Percentiles rank a stretch among this genome's conserved stretches.
phyloP scores from a whole-genome alignment of 2,888 invertebrate species.

The Pollenia labialis region DNA sequence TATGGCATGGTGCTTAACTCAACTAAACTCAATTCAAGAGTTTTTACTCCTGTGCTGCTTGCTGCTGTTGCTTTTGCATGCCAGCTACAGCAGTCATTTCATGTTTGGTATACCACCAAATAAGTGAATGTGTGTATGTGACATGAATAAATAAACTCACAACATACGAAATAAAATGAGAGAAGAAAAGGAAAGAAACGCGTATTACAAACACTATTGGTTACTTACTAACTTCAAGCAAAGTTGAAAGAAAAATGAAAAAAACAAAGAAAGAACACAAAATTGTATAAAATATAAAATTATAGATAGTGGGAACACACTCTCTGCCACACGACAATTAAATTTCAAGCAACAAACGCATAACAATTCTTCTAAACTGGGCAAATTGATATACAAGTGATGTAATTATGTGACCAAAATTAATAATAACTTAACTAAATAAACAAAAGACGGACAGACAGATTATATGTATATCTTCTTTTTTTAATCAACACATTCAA shows the following conservation, averaged over 20 bases:
- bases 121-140: conserved; percentile 41
- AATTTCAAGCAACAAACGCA: conserved; percentile 44
- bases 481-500: not conserved
- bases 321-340: not conserved
- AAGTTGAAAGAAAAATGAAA: conserved; percentile 8
- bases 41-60: not conserved
- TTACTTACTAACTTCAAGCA: conserved; percentile 25
- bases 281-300: not conserved
- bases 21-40: conserved; percentile 3
- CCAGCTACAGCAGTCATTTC: conserved; percentile 32
- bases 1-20: conserved; percentile 15
- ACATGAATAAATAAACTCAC: conserved; percentile 59
- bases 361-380: conserved; percentile 42
- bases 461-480: not conserved
- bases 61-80: not conserved
- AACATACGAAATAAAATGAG: conserved; percentile 18
- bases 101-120: conserved; percentile 52
- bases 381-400: conserved; percentile 63
- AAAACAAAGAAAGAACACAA: not conserved
- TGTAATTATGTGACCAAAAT: conserved; percentile 64
- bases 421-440: conserved; percentile 58
- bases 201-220: conserved; percentile 47
- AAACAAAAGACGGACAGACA: not conserved
- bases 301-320: conserved; percentile 33
- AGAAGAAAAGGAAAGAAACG: conserved; percentile 16